Base-by-base conservation (phyloP, 2,888 invertebrate species). In the Noctua janthe region DNA sequence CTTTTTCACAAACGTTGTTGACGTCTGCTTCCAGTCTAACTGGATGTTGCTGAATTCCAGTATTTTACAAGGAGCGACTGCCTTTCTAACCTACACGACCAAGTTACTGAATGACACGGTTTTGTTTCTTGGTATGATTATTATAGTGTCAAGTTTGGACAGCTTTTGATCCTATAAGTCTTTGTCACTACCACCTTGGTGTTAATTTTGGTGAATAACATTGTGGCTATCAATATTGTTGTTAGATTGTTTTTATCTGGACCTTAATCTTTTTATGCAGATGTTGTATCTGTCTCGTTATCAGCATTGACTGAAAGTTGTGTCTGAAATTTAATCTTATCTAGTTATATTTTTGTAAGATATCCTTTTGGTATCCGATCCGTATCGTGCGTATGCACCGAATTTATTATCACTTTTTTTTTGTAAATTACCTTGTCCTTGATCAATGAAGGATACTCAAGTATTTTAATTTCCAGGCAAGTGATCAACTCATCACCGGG, bases 311-410 rank as follows among this genome's bases (percentile, higher is more conserved):
- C 49, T 82, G 67, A 67, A 80, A 80, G 82, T 82, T 59, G 56
- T 81, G 82, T 82, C 82, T 80, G 82, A 23, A 51, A 49, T 56
- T 20, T n/a, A 39, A 78, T 80, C 56, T 82, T 82, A 82, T 80
- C 82, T n/a, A 5, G 43, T 59, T 47, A 4, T 43, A 15, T 71
- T 72, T 66, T 29, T 11, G 5, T 3, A 39, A 43, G 13, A 47
- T 54, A 20, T 20, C 29, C 29, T 29, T 29, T 29, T 29, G 29
- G 29, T 29, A n/a, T n/a, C n/a, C n/a, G n/a, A n/a, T 64, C 29
- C 43, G 29, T n/a, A 39, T n/a, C 17, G 59, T 70, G 71, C n/a
- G n/a, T 80, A 64, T 64, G 62, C 71, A 81, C 64, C 11, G 11
- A 81, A 81, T 69, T 71, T 35, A 3, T 70, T 43, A 35, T 20